Conservation (phyloP, 2,113 vertebrate species). For the Ptychochromis oligacanthus region DNA sequence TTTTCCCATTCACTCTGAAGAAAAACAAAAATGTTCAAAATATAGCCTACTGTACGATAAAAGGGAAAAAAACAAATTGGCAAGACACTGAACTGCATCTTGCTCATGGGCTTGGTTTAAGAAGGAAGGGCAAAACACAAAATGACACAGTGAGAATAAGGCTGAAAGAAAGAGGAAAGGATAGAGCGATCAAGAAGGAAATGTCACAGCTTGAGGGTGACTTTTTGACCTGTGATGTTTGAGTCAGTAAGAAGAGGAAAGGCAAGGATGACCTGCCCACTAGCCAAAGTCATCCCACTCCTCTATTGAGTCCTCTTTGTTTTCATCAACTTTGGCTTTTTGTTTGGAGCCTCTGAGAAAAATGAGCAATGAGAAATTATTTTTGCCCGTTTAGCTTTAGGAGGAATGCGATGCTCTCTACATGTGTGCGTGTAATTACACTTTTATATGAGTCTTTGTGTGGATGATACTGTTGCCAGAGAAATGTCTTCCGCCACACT, state of each 20-base stretch:
- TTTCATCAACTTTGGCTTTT: conserved; percentile 12
- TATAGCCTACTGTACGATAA: not conserved
- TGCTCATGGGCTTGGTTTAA: not conserved
- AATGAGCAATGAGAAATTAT: not conserved
- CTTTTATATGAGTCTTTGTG: not conserved
- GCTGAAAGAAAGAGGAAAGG: not conserved
- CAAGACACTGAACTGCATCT: not conserved
- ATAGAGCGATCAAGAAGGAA: conserved; percentile 13
- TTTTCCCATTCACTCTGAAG: not conserved
- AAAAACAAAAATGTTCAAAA: not conserved
- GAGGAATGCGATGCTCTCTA: conserved; percentile 5
- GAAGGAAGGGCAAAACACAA: not conserved
- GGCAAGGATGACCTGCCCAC: conserved; percentile 33
- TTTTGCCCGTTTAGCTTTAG: not conserved
- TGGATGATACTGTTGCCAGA: conserved; percentile 3
- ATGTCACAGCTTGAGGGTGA: not conserved
- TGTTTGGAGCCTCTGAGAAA: conserved; percentile 15
- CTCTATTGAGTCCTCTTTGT: conserved; percentile 4
- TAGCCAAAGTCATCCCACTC: conserved; percentile 19
- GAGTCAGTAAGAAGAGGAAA: conserved; percentile 38
- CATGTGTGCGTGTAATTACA: conserved; percentile 3
- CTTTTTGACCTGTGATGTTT: conserved; percentile 20
- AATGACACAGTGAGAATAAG: not conserved
- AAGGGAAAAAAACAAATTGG: not conserved
- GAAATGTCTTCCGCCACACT: conserved; percentile 14